phyloP scores from a whole-genome alignment of 2,113 vertebrate species.

The Ammospiza nelsoni region DNA sequence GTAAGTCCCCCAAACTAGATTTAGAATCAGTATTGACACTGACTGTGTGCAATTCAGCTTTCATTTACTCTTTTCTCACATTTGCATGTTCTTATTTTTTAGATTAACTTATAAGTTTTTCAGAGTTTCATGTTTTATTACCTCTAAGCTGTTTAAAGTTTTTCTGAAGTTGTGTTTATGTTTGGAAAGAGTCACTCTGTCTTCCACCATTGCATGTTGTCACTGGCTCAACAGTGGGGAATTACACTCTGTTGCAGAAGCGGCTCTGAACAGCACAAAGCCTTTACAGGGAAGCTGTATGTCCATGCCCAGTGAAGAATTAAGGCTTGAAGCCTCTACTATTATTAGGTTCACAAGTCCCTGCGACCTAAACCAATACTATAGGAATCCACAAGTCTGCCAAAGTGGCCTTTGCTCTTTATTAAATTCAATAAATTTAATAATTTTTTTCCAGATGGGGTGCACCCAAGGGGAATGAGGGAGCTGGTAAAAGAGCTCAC shows the following conservation, averaged over 20 bases:
- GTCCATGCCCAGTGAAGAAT: neutral
- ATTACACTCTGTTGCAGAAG: neutral
- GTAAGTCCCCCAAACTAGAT: neutral
- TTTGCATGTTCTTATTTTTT: neutral
- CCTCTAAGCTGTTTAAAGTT: neutral
- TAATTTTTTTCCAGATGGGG: neutral
- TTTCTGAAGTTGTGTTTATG: neutral
- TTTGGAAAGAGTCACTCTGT: neutral
- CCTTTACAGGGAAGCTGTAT: neutral
- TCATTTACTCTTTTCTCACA: neutral
- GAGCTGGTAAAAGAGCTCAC: neutral
- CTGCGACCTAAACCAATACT: neutral
- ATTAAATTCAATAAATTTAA: neutral
- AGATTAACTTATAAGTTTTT: neutral
- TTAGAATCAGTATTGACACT: neutral
- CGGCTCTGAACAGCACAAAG: neutral
- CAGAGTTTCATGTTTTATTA: neutral
- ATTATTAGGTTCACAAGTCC: neutral
- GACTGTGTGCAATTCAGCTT: neutral
- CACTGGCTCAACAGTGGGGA: neutral
- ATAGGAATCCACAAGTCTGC: neutral
- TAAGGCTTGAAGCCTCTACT: neutral
- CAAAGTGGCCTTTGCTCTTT: neutral
- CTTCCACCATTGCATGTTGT: neutral
- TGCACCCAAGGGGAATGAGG: neutral